Evolutionary conservation across 1,140 invertebrate genomes (phyloP).

Genomic region (Drosophila tsacasi): DNA sequence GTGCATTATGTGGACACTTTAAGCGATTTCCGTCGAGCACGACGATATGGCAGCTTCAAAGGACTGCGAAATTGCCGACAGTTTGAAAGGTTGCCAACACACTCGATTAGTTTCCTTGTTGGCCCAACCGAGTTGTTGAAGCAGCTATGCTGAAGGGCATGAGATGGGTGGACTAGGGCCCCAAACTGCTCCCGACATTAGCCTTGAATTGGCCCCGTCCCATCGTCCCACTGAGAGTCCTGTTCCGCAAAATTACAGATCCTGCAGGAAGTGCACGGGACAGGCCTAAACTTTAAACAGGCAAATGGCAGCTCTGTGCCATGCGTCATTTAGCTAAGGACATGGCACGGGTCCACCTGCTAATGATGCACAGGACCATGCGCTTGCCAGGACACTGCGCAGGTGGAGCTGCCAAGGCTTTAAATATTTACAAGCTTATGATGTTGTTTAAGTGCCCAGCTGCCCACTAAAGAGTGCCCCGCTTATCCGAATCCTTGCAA

Average conservation of each 20-base stretch:
- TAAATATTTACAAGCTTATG: slow-evolving; percentile 69
- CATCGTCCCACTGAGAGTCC: slow-evolving; percentile 1
- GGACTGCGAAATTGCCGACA: slow-evolving; percentile 46
- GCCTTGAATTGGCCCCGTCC: slow-evolving; percentile 15
- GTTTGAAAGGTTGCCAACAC: slow-evolving; percentile 49
- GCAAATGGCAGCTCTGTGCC: slow-evolving; percentile 67
- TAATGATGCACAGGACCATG: slow-evolving; percentile 48
- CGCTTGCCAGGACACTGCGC: slow-evolving; percentile 9
- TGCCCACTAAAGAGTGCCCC: slow-evolving; percentile 48
- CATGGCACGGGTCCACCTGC: slow-evolving; percentile 25
- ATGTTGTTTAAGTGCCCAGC: slow-evolving; percentile 51
- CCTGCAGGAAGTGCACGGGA: neutral
- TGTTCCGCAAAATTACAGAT: neutral
- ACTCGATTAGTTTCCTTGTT: slow-evolving; percentile 65
- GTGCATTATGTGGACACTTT: slow-evolving; percentile 22
- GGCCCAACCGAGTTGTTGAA: slow-evolving; percentile 36
- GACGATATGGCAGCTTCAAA: slow-evolving; percentile 35
- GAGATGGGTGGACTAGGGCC: slow-evolving; percentile 20
- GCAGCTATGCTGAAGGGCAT: slow-evolving; percentile 24
- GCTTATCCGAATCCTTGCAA: slow-evolving; percentile 51
- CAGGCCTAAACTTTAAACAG: slow-evolving; percentile 54
- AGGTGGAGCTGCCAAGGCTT: slow-evolving; percentile 28
- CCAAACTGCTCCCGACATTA: slow-evolving; percentile 19
- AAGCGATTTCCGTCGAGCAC: slow-evolving; percentile 17
- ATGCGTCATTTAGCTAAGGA: slow-evolving; percentile 66